Base-by-base conservation (phyloP, 2,888 invertebrate genomes). In the Aromia moschata region DNA sequence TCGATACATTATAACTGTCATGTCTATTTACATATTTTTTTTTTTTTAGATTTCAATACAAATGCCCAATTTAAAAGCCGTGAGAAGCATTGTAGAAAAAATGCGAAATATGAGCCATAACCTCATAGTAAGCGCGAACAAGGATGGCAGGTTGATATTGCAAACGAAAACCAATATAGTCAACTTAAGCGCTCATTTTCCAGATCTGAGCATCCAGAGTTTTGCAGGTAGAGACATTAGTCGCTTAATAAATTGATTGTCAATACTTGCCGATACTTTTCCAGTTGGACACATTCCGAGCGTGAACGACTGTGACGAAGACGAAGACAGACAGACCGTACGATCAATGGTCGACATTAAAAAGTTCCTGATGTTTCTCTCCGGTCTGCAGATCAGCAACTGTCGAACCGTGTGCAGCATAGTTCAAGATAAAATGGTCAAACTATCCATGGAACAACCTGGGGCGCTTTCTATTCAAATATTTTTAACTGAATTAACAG, bases 101-200 rank as follows among this genome's bases (percentile, higher is more conserved):
- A 89, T 96, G 87, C 91, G 90, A 76, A 90, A 88, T 51, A 86
- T 96, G 80, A 88, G 89, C 7, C 84, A 89, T 0, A 86, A 85
- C 59, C 83, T 96, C 30, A 85, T 86, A 1, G 83, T 96, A 31
- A 85, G 88, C 58, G 94, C 91, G 0, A 90, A 88, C 30, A 86
- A 87, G 20, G 83, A 83, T 52, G 95, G 95, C 0, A 82, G 86
- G 53, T 79, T 94, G 10, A 86, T 87, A 12, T 79, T 96, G 33
- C 88, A 89, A 69, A 89, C 93, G 31, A 90, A 91, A 74, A 92
- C 93, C 0, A 91, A 91, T 69, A 86, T 89, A 79, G 93, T 92
- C 2, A 89, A 88, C 43, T 88, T 95, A 1, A 89, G 92, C 0
- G 92, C 93, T 0, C 87, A 92, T 72, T 96, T 94, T 76, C 87